Evolutionary conservation across 1,140 invertebrate species (phyloP).

Genomic region (Drosophila bocqueti): DNA sequence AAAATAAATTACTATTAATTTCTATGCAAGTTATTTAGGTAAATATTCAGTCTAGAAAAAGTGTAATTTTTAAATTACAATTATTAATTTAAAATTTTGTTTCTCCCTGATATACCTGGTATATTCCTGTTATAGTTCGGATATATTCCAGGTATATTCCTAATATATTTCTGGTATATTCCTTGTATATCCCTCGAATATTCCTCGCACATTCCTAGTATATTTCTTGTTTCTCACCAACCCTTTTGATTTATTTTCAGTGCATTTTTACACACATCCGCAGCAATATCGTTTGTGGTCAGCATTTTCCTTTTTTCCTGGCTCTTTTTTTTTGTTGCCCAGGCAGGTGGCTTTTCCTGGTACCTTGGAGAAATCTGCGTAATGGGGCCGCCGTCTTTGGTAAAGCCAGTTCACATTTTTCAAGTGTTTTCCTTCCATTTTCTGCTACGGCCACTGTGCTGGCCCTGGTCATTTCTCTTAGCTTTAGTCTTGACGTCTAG

Average conservation of each 20-base stretch:
- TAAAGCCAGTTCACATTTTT: slow-evolving; percentile 49
- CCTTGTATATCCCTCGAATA: no score
- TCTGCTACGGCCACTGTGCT: slow-evolving; percentile 1
- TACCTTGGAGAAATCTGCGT: slow-evolving; percentile 72
- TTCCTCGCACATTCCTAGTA: no score
- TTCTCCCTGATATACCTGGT: no score
- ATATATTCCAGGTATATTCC: no score
- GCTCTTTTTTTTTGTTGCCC: not conserved
- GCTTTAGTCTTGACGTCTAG: slow-evolving; percentile 39
- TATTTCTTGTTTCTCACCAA: not conserved
- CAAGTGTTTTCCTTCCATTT: slow-evolving; percentile 43
- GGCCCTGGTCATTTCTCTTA: slow-evolving; percentile 57
- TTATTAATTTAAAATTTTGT: no score
- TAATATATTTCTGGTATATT: no score
- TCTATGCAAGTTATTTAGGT: no score
- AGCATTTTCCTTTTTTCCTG: slow-evolving; percentile 2
- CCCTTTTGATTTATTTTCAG: not conserved
- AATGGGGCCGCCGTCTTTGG: slow-evolving; percentile 32
- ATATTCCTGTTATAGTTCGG: no score
- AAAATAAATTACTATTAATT: no score
- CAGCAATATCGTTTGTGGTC: slow-evolving; percentile 29
- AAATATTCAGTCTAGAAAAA: no score
- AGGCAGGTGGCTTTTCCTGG: slow-evolving; percentile 1
- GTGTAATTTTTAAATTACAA: no score
- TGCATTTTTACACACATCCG: slow-evolving; percentile 18